A percentile compares a stretch with the other conserved stretches of the same genome.
These are phyloP conservation scores for Globodera ellingtonae DNA, from an alignment of 1,140 invertebrate species.

Conservation along the genomic window DNA sequence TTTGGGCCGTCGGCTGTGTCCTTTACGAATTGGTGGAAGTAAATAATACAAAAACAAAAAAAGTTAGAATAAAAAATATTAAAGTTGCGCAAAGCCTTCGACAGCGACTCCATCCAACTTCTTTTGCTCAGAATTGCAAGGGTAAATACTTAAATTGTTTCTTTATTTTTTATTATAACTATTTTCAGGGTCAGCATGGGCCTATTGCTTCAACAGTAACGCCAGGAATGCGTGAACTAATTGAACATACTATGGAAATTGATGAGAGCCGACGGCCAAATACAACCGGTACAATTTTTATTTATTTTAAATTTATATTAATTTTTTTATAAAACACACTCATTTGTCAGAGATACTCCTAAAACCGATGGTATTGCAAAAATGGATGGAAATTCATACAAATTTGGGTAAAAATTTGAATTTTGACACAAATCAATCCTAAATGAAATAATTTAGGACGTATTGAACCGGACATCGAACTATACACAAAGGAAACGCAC, in stretches of 20 bases:
- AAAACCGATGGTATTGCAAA: constrained; percentile 32
- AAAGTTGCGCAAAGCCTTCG: constrained; percentile 70
- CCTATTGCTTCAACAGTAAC: constrained; percentile 31
- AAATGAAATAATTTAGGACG: neutral
- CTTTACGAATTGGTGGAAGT: constrained; percentile 76
- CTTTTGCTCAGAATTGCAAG: constrained; percentile 41
- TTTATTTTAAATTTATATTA: constrained; percentile 14
- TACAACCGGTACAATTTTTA: constrained; percentile 23
- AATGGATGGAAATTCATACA: constrained; percentile 40
- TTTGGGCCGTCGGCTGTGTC: constrained; percentile 83
- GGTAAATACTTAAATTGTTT: constrained; percentile 13
- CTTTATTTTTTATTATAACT: constrained; percentile 5
- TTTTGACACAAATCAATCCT: neutral
- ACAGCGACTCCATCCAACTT: constrained; percentile 65
- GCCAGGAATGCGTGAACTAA: constrained; percentile 28
- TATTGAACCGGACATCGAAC: constrained; percentile 28
- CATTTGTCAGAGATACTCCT: constrained; percentile 33
- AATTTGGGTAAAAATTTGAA: constrained; percentile 20
- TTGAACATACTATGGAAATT: constrained; percentile 29
- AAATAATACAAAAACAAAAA: neutral
- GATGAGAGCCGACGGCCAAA: constrained; percentile 31
- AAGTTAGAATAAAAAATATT: neutral
- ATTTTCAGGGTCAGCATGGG: constrained; percentile 30
- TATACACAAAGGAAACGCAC: constrained; percentile 29
- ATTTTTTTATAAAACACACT: constrained; percentile 1